Base-by-base conservation (phyloP, 2,113 vertebrate species). In the Monopterus albus region DNA sequence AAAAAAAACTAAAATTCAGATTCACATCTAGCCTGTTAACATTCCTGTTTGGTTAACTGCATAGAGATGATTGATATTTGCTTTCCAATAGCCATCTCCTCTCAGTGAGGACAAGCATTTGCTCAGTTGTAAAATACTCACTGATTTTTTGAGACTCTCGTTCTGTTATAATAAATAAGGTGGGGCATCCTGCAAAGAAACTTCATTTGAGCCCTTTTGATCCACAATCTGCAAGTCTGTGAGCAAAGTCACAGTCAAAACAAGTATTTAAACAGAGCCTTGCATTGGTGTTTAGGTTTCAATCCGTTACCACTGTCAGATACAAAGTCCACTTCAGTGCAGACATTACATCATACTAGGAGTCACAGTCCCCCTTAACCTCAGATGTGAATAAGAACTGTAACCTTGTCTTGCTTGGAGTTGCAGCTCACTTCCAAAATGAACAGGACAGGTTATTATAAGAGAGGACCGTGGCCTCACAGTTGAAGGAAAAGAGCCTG, bases 221-320 rank as follows among this genome's bases (percentile, higher is more conserved):
- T 63, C 57, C 45, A 15, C 46, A 26, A 10, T 39, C 28, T 43
- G 33, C 50, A 40, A 39, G 56, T 29, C 36, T 25, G 11, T 14
- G 7, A 38, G 31, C 20, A 50, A 43, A 53, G 59, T 14, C 28
- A 78, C 78, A 55, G 78, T 72, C 67, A 63, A 45, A 42, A 20
- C 26, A 50, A 42, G 7, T 47, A 28, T 31, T 51, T 56, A n/a
- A 23, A 40, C 8, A 5, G 28, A 55, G 15, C n/a, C 40, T 51
- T 29, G 18, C 28, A 61, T 67, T 33, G 15, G n/a, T 50, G 42
- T 57, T 71, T 26, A 38, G 38, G 29, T 59, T 55, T 61, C 12
- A 17, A 15, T 58, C 60, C 31, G 49, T 17, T 17, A 18, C 8
- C 63, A 25, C 17, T 18, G 56, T 18, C 38, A 26, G 29, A 67